phyloP scores from a whole-genome alignment of 2,113 vertebrate genomes.

The Glareola pratincola region DNA sequence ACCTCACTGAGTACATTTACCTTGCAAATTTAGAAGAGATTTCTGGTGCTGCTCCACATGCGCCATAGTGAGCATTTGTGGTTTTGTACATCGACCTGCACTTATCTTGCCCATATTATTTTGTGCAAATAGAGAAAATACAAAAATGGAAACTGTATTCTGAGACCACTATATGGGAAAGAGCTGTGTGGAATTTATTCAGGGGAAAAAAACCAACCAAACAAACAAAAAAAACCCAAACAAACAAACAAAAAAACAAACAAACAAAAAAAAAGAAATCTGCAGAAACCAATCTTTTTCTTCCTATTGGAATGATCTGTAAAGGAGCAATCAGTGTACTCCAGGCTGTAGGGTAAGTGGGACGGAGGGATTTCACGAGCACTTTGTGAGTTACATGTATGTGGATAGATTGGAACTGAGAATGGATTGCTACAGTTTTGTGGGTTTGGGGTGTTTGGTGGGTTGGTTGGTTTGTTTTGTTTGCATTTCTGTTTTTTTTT shows the following conservation, averaged over 20 bases:
- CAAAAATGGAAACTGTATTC: neutral
- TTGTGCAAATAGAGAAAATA: neutral
- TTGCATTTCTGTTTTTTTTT: neutral
- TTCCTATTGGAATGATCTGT: neutral
- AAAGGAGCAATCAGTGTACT: neutral
- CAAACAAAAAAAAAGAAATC: neutral
- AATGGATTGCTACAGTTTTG: neutral
- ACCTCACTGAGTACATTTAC: neutral
- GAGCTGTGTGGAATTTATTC: neutral
- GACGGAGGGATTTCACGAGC: neutral
- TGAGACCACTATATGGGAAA: neutral
- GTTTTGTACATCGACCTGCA: neutral
- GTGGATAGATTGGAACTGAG: neutral
- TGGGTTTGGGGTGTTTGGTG: neutral
- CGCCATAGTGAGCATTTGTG: neutral
- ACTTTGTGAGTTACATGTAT: neutral
- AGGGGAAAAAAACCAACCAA: too few relatives aligned
- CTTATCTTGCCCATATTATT: neutral
- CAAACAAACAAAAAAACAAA: too few relatives aligned
- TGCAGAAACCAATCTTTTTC: neutral
- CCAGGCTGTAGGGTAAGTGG: neutral
- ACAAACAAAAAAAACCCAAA: too few relatives aligned
- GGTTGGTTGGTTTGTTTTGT: neutral
- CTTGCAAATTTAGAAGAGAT: neutral
- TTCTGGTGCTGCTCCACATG: neutral